phyloP scores from a whole-genome alignment of 2,797 vertebrate species.

The Mastacembelus armatus region DNA sequence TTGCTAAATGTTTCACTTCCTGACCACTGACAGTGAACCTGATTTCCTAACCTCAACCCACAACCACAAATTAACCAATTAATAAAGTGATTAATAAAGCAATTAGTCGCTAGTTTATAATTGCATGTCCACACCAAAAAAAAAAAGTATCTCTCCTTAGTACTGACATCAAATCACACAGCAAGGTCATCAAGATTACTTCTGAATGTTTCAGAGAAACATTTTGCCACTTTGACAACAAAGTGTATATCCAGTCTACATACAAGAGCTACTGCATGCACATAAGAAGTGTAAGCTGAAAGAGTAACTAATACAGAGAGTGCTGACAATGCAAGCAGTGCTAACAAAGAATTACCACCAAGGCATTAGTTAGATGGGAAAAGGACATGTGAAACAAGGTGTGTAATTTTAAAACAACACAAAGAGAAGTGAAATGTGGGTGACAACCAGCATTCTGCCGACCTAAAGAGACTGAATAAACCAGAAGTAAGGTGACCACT shows the following conservation, averaged over 20 bases:
- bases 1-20: background rate
- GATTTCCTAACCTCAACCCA: background rate
- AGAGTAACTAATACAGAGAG: too few species aligned
- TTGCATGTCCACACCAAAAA: too few species aligned
- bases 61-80: background rate
- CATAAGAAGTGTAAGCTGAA: too few species aligned
- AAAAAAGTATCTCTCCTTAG: too few species aligned
- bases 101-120: too few species aligned
- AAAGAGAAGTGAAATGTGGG: conserved; percentile 10
- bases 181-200: too few species aligned
- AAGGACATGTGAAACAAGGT: background rate
- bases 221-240: too few species aligned
- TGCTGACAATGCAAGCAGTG: too few species aligned
- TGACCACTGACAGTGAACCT: background rate
- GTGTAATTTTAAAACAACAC: background rate
- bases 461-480: conserved; percentile 13
- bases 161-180: too few species aligned
- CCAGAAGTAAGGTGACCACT: conserved; percentile 17
- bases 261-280: background rate
- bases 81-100: too few species aligned
- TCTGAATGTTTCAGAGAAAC: too few species aligned
- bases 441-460: background rate
- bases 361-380: background rate
- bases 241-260: background rate
- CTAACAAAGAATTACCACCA: background rate